phyloP scores from a whole-genome alignment of 30 jellyfish, hydroid and myxozoan species.

The Aurelia aurita region DNA sequence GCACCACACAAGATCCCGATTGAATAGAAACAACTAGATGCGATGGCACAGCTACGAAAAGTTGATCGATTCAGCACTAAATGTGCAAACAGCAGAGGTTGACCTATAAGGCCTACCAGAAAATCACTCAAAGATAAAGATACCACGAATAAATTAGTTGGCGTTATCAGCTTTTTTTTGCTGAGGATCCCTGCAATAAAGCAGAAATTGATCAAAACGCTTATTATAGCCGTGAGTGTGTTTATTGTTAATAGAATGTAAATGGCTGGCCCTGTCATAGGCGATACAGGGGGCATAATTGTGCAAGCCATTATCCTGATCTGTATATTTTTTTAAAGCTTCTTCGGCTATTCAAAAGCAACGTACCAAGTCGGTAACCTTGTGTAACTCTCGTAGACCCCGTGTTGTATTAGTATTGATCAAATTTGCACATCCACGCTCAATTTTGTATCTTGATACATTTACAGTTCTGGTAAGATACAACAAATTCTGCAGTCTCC shows the following conservation, averaged over 20 bases:
- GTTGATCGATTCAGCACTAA: not conserved
- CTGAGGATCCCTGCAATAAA: slow-evolving; percentile 41
- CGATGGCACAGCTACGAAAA: too few relatives aligned
- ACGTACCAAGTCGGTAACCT: too few relatives aligned
- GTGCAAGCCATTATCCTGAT: slow-evolving; percentile 24
- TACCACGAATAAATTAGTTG: slow-evolving; percentile 49
- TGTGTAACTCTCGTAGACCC: too few relatives aligned
- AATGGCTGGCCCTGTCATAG: slow-evolving; percentile 18
- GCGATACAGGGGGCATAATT: slow-evolving; percentile 22
- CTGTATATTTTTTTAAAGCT: too few relatives aligned
- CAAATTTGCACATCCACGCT: too few relatives aligned
- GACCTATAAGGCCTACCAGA: slow-evolving; percentile 61
- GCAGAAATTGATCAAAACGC: slow-evolving; percentile 41
- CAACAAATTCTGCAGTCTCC: too few relatives aligned
- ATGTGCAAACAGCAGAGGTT: slow-evolving; percentile 50
- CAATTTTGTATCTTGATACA: too few relatives aligned
- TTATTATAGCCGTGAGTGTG: slow-evolving; percentile 28
- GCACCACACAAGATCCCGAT: not conserved
- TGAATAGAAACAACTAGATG: not conserved
- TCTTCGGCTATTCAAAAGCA: too few relatives aligned
- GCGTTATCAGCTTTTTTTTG: slow-evolving; percentile 17
- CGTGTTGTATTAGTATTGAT: too few relatives aligned
- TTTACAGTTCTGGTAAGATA: too few relatives aligned
- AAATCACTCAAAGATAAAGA: slow-evolving; percentile 55
- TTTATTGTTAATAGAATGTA: slow-evolving; percentile 37